Conservation (phyloP, 1,140 invertebrate genomes). For the Condylostylus longicornis region DNA sequence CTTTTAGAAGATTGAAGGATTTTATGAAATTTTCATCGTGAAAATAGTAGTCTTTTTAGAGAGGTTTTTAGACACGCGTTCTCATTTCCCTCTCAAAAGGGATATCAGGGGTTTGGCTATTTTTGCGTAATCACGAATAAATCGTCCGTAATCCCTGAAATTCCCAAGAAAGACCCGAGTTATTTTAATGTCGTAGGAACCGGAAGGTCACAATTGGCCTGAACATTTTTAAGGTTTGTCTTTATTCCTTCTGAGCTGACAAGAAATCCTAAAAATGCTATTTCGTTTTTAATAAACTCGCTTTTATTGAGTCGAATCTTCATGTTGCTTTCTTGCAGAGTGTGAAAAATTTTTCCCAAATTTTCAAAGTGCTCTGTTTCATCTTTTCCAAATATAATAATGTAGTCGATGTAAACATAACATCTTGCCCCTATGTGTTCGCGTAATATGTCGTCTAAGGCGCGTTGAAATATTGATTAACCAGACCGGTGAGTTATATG, state of each 20-base stretch:
- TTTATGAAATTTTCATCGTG: slow-evolving; percentile 9
- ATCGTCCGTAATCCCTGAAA: slow-evolving; percentile 7
- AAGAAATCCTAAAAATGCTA: slow-evolving; percentile 11
- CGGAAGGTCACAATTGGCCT: slow-evolving; percentile 10
- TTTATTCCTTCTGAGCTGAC: slow-evolving; percentile 8
- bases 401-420: slow-evolving; percentile 10
- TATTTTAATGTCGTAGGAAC: slow-evolving; percentile 6
- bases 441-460: slow-evolving; percentile 26
- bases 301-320: slow-evolving; percentile 8
- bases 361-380: slow-evolving; percentile 24
- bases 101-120: slow-evolving; percentile 7
- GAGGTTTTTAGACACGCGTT: slow-evolving; percentile 1
- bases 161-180: slow-evolving; percentile 8
- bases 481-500: slow-evolving; percentile 9
- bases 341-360: slow-evolving; percentile 8
- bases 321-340: slow-evolving; percentile 6
- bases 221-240: slow-evolving; percentile 11
- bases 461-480: slow-evolving; percentile 30
- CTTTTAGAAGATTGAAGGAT: slow-evolving; percentile 28
- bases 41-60: slow-evolving; percentile 2
- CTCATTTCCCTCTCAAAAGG: slow-evolving; percentile 5
- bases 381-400: slow-evolving; percentile 9
- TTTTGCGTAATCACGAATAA: slow-evolving; percentile 18
- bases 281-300: slow-evolving; percentile 9
- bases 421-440: slow-evolving; percentile 10